phyloP scores from a whole-genome alignment of 2,113 vertebrate genomes.

The Bostrychus sinensis region DNA sequence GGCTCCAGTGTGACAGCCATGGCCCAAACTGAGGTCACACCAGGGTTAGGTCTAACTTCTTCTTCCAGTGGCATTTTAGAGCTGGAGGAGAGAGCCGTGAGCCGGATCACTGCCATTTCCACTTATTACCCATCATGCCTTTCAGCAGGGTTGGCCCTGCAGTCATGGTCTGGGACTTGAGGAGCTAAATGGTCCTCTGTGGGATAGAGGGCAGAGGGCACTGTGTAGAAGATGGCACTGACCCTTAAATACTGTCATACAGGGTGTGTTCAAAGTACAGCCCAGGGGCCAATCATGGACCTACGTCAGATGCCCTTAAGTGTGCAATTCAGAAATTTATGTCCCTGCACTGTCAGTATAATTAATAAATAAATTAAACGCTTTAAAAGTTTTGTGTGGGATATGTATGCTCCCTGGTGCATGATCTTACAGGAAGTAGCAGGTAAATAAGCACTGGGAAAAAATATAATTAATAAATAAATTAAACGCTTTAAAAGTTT shows the following conservation, averaged over 20 bases:
- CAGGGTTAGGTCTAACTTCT: constrained; percentile 58
- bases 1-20: constrained; percentile 41
- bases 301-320: too few relatives aligned
- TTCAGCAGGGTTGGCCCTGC: constrained; percentile 64
- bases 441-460: too few relatives aligned
- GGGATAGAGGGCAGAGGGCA: constrained; percentile 53
- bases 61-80: constrained; percentile 66
- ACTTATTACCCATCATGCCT: constrained; percentile 80
- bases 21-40: constrained; percentile 59
- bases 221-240: constrained; percentile 16
- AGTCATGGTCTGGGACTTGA: constrained; percentile 63
- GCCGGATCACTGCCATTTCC: constrained; percentile 74
- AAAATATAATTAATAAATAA: too few relatives aligned
- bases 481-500: too few relatives aligned
- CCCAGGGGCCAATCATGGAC: constrained; percentile 8
- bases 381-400: too few relatives aligned
- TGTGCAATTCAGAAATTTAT: too few relatives aligned
- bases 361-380: too few relatives aligned
- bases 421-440: too few relatives aligned
- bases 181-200: constrained; percentile 68
- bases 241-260: constrained; percentile 23
- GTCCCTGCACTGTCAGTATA: too few relatives aligned
- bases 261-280: constrained; percentile 14
- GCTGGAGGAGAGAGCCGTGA: constrained; percentile 48
- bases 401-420: too few relatives aligned